These are phyloP conservation scores for Zosterops pallidus DNA, from an alignment of 2,113 vertebrate species.

Conservation along the genomic window DNA sequence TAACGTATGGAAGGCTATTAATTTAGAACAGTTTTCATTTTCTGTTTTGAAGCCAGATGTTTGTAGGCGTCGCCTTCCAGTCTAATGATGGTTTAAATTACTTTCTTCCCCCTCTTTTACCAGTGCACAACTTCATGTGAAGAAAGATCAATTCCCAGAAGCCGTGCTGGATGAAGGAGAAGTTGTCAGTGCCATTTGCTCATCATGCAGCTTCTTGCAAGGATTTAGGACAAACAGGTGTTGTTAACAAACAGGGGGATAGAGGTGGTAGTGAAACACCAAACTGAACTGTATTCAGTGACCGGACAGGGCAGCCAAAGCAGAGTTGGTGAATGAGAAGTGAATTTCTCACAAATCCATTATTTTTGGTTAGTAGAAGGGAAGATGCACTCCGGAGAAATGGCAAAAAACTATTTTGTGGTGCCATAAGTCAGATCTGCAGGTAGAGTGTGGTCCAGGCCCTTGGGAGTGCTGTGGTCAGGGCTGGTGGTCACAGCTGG, in stretches of 20 bases:
- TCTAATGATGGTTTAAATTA: slow-evolving; percentile 5
- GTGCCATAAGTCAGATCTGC: accelerated
- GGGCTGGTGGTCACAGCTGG: not conserved
- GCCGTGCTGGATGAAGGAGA: not conserved
- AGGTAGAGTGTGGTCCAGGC: accelerated
- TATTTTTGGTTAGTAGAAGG: not conserved
- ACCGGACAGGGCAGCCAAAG: not conserved
- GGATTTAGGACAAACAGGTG: not conserved
- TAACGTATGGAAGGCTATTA: slow-evolving; percentile 6
- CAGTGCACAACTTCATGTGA: not conserved
- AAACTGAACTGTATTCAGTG: not conserved
- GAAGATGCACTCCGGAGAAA: not conserved
- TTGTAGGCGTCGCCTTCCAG: slow-evolving; percentile 57
- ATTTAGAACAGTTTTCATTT: slow-evolving; percentile 20
- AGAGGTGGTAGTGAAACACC: not conserved
- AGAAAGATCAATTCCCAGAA: not conserved
- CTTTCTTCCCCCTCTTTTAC: not conserved
- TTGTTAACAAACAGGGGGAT: not conserved
- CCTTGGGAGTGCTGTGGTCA: accelerated
- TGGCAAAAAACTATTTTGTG: accelerated
- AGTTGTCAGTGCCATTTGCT: not conserved
- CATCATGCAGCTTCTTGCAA: not conserved
- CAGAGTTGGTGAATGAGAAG: not conserved
- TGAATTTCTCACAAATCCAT: not conserved
- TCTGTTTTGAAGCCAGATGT: slow-evolving; percentile 43